Conservation (phyloP, 1,140 invertebrate genomes). For the Papilio aristodemus region DNA sequence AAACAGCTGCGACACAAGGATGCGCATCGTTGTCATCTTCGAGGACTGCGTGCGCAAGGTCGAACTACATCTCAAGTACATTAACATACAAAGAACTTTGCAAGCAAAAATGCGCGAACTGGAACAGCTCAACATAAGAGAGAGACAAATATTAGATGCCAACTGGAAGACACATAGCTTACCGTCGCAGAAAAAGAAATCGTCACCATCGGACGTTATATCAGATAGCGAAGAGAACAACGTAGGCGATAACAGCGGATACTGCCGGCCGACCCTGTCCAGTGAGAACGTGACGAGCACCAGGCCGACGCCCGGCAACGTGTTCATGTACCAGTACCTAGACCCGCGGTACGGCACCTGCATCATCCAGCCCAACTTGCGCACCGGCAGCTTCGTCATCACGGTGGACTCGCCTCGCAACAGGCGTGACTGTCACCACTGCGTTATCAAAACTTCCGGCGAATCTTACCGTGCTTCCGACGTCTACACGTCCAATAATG, state of each 20-base stretch:
- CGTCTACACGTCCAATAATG: constrained; percentile 53
- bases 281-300: constrained; percentile 85
- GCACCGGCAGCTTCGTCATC: constrained; percentile 85
- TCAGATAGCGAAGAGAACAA: constrained; percentile 68
- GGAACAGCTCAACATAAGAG: constrained; percentile 89
- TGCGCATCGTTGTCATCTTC: constrained; percentile 97
- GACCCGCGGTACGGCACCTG: constrained; percentile 84
- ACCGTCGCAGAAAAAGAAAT: constrained; percentile 89
- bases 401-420: constrained; percentile 84
- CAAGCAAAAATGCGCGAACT: constrained; percentile 93
- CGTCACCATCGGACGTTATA: constrained; percentile 75
- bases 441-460: constrained; percentile 83
- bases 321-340: constrained; percentile 86
- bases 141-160: constrained; percentile 90
- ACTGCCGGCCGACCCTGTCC: constrained; percentile 84
- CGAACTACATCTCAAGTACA: constrained; percentile 94
- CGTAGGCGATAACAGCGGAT: constrained; percentile 66
- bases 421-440: constrained; percentile 83
- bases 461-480: constrained; percentile 69
- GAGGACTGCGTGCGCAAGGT: constrained; percentile 97
- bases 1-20: constrained; percentile 92
- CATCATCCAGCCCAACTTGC: constrained; percentile 82
- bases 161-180: constrained; percentile 94
- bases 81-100: constrained; percentile 91
- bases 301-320: constrained; percentile 79